phyloP scores from a whole-genome alignment of 2,888 invertebrate species.

The Cataglyphis rosenhaueri region DNA sequence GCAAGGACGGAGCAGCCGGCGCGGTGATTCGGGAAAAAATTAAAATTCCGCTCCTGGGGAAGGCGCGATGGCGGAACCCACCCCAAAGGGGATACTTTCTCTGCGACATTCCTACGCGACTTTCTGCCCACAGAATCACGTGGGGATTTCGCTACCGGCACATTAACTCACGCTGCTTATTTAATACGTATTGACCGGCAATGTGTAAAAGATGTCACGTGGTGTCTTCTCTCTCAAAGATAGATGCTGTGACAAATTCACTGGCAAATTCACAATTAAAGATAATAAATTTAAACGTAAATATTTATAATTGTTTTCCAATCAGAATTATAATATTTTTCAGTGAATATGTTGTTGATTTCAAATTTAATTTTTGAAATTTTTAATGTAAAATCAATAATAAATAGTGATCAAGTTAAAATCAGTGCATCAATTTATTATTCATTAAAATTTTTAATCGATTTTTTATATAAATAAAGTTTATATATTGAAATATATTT shows the following conservation, averaged over 20 bases:
- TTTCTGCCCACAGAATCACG: conserved; percentile 1
- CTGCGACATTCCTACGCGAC: conserved; percentile 11
- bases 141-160: background rate
- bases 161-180: background rate
- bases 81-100: background rate
- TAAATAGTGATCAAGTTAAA: background rate
- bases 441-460: conserved; percentile 10
- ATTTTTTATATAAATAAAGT: background rate
- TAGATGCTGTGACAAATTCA: background rate
- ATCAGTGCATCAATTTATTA: background rate
- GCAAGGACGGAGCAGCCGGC: conserved; percentile 27
- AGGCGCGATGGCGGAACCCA: background rate
- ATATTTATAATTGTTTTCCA: background rate
- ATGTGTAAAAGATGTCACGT: background rate
- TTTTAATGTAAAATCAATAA: background rate
- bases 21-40: conserved; percentile 51
- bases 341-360: background rate
- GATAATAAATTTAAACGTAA: background rate
- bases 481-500: background rate
- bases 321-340: background rate
- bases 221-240: background rate
- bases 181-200: background rate
- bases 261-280: background rate
- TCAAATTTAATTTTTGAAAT: background rate
- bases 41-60: conserved; percentile 60